Percentiles rank a stretch among this genome's conserved stretches.
phyloP scores from a whole-genome alignment of 2,113 vertebrate genomes.

The Rafetus swinhoei region DNA sequence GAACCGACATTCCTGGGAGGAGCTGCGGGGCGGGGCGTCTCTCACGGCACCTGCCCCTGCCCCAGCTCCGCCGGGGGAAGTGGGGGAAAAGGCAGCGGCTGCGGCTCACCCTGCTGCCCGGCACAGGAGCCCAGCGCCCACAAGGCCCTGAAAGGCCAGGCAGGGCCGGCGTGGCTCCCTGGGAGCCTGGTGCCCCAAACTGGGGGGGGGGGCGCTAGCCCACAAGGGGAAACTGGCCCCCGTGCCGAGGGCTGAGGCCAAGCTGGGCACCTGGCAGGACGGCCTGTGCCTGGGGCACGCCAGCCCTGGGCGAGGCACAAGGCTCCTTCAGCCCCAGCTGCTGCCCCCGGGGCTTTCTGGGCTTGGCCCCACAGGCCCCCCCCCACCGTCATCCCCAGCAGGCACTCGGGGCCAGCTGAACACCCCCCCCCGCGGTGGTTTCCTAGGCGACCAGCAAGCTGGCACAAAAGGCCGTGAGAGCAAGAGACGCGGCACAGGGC shows the following conservation, averaged over 20 bases:
- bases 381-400: not conserved
- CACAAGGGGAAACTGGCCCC: not conserved
- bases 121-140: not conserved
- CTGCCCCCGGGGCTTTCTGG: not conserved
- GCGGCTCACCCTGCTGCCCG: not conserved
- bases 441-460: conserved; percentile 23
- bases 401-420: not conserved
- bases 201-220: no score
- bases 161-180: not conserved
- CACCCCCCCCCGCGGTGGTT: not conserved
- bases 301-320: not conserved
- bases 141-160: no score
- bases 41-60: not conserved
- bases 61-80: not conserved
- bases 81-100: not conserved
- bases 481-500: not conserved
- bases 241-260: not conserved
- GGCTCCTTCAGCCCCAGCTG: no score
- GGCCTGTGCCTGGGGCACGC: no score
- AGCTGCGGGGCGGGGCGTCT: not conserved
- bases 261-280: no score
- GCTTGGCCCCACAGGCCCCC: conserved; percentile 57
- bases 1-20: no score
- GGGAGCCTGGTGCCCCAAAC: not conserved
- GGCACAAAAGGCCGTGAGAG: conserved; percentile 10